A percentile compares a stretch with the other conserved stretches of the same genome.
These are phyloP conservation scores for Ectobius pallidus DNA, from an alignment of 2,888 invertebrate species.

Conservation along the genomic window DNA sequence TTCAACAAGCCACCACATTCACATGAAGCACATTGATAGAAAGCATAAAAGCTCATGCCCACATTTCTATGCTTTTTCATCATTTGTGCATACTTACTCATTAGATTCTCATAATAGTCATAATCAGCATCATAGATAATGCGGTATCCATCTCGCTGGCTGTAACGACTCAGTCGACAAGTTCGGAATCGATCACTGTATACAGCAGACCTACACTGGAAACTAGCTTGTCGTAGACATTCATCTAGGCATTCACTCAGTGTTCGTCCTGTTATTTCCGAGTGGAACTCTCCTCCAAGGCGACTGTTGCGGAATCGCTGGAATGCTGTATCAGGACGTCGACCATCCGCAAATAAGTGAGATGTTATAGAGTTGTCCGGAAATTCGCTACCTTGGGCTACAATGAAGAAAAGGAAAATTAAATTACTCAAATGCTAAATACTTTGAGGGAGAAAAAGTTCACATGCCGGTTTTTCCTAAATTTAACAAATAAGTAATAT, in stretches of 20 bases:
- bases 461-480: too few species aligned
- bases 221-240: slow-evolving; percentile 86
- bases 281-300: slow-evolving; percentile 86
- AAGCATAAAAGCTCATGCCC: too few species aligned
- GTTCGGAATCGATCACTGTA: slow-evolving; percentile 86
- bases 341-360: slow-evolving; percentile 80
- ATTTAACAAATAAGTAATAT: too few species aligned
- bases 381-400: slow-evolving; percentile 87
- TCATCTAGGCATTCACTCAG: slow-evolving; percentile 90
- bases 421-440: too few species aligned
- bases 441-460: too few species aligned
- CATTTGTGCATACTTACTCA: slow-evolving; percentile 78
- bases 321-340: slow-evolving; percentile 87
- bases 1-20: too few species aligned
- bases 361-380: slow-evolving; percentile 86
- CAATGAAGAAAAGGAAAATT: too few species aligned
- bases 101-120: slow-evolving; percentile 91
- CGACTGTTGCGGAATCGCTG: slow-evolving; percentile 85
- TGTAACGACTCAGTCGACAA: slow-evolving; percentile 83
- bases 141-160: slow-evolving; percentile 85
- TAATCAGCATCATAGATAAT: slow-evolving; percentile 90
- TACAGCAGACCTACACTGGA: slow-evolving; percentile 87
- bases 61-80: too few species aligned
- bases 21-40: too few species aligned
- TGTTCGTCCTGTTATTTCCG: slow-evolving; percentile 86